A percentile compares a stretch with the other conserved stretches of the same genome.
Conservation (phyloP, 2,113 vertebrate genomes). For the Motacilla alba region DNA sequence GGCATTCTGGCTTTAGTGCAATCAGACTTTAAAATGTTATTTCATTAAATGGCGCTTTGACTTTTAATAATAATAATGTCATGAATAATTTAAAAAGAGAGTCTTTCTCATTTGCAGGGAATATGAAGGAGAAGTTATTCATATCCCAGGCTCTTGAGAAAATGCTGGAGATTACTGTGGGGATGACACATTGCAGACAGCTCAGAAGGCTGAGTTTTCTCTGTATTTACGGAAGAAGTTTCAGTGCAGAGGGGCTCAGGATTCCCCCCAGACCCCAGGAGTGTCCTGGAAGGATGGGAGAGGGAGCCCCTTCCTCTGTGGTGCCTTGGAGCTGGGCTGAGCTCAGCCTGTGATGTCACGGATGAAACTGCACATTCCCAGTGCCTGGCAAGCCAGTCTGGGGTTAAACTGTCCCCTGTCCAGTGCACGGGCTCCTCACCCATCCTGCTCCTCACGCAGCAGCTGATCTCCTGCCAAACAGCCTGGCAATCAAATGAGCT, state of each 20-base stretch:
- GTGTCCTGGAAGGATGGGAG: neutral
- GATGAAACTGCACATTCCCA: fast-evolving
- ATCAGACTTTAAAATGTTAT: neutral
- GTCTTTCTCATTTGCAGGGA: neutral
- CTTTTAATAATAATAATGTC: constrained; percentile 20
- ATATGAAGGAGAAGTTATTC: neutral
- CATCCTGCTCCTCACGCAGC: neutral
- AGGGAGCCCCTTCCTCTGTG: fast-evolving
- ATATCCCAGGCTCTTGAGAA: neutral
- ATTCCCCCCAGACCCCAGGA: neutral
- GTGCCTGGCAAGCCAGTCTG: neutral
- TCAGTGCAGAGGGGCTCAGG: neutral
- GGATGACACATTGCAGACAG: neutral
- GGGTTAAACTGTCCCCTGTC: neutral
- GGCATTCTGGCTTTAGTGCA: neutral
- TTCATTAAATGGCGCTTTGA: constrained; percentile 3
- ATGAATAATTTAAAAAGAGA: constrained; percentile 21
- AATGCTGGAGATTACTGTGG: neutral
- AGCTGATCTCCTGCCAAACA: neutral
- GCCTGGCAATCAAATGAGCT: neutral
- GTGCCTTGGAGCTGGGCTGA: neutral
- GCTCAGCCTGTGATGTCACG: neutral
- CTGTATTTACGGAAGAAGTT: neutral
- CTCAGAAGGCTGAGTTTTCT: neutral
- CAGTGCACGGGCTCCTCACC: neutral